Base-by-base conservation (phyloP, 2,797 vertebrate genomes). In the Pangasius larnaudii region DNA sequence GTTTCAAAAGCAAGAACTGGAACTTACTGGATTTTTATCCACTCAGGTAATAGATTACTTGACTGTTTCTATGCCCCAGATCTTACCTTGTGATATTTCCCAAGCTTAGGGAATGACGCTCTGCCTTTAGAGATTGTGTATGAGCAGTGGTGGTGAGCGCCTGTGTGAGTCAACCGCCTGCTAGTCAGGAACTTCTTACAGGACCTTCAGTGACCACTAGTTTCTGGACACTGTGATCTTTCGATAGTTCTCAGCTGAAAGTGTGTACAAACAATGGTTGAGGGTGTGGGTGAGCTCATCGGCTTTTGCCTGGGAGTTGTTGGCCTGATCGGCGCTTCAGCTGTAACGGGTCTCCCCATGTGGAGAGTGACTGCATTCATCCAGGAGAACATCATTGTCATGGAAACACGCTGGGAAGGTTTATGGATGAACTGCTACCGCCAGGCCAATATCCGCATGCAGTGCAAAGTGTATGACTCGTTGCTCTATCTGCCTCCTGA, bases 371-470 rank as follows among this genome's bases (percentile, higher is more conserved):
- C 96, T 0, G 95, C 97, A 11, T 93, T 96, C 81, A 91, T 95
- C 2, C 95, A 93, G 1, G 93, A 92, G 88, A 97, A 96, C 90
- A 96, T 97, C 11, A 94, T 97, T 74, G 92, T 96, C 75, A 97
- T 96, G 27, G 96, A 97, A 92, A 95, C 88, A 3, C 65, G 94
- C 83, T 97, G 97, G 97, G 96, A 97, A 93, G 97, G 97, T 18
- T 92, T 97, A 69, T 97, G 97, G 97, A 96, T 97, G 96, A 96
- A 93, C 85, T 97, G 97, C 56, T 18, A 94, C 74, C 94, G 93
- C 4, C 96, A 97, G 61, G 89, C 90, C 71, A 92, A 91, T 63
- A 80, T 93, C 72, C 88, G 92, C 56, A 89, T 95, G 93, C 93
- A 95, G 90, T 95, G 92, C 90, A 96, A 95, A 88, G 95, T 96